Evolutionary conservation across 1,140 invertebrate genomes (phyloP).

Genomic region (Halyomorpha halys): DNA sequence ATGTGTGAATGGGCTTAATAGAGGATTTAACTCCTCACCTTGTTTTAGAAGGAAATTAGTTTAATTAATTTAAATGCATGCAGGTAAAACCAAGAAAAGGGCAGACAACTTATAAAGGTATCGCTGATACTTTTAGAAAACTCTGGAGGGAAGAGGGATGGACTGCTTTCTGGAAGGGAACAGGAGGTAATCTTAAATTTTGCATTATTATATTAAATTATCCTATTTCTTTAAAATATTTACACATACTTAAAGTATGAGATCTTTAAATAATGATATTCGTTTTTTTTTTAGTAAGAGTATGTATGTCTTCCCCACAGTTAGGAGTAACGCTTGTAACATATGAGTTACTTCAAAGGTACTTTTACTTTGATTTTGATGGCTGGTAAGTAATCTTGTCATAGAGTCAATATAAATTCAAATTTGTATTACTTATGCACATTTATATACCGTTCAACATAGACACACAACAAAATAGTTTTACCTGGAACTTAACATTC

Average conservation of each 20-base stretch:
- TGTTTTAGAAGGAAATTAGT: no score
- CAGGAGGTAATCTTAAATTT: conserved; percentile 54
- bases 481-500: no score
- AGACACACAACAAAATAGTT: no score
- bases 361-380: conserved; percentile 94
- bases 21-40: no score
- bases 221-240: no score
- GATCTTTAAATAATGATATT: no score
- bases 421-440: no score
- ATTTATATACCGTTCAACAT: no score
- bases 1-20: no score
- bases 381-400: conserved; percentile 53
- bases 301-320: conserved; percentile 90
- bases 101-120: conserved; percentile 90
- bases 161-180: conserved; percentile 96
- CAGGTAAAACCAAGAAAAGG: conserved; percentile 86
- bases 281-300: conserved; percentile 59
- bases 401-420: no score
- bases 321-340: conserved; percentile 97
- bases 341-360: conserved; percentile 91
- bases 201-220: neutral
- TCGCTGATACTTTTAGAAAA: conserved; percentile 85
- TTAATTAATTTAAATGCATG: conserved; percentile 21
- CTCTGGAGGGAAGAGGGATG: conserved; percentile 87
- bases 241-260: no score